Conservation (phyloP, 64 coral and sea anemone genomes). For the Pocillopora verrucosa region DNA sequence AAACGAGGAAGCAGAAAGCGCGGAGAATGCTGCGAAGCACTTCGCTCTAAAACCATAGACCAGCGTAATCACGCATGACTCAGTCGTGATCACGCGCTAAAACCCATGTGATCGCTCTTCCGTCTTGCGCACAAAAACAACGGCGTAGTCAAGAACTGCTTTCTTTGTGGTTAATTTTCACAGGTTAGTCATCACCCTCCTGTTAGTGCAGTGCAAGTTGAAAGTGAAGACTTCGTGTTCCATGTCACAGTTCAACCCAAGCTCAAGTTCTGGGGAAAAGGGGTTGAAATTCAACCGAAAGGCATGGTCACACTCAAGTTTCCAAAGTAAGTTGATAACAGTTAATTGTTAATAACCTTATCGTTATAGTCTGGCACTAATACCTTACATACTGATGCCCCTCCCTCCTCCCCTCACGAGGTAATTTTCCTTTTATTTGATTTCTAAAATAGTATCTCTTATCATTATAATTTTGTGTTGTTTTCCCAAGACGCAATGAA, state of each 20-base stretch:
- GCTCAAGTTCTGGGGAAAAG: conserved; percentile 99
- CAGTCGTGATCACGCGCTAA: background rate
- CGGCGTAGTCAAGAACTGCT: background rate
- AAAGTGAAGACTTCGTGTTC: conserved; percentile 81
- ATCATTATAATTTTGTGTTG: background rate
- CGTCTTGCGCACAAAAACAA: background rate
- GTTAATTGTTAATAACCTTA: too few relatives aligned
- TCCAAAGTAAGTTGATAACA: conserved; percentile 68
- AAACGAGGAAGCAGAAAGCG: background rate
- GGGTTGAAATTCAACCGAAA: conserved; percentile 91
- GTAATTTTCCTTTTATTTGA: background rate
- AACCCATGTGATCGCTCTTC: background rate
- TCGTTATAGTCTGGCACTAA: too few relatives aligned
- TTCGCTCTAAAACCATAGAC: background rate
- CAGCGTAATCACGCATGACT: background rate
- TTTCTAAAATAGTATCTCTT: too few relatives aligned
- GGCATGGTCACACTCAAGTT: conserved; percentile 96
- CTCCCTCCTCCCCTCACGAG: background rate
- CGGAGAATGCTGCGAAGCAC: background rate
- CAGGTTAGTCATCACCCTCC: conserved; percentile 99
- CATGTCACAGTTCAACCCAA: conserved; percentile 99
- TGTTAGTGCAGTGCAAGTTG: conserved; percentile 85
- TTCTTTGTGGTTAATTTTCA: background rate
- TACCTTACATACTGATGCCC: too few relatives aligned
- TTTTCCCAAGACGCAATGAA: conserved; percentile 75